phyloP scores from a whole-genome alignment of 2,888 invertebrate species.

The Tholera decimalis region DNA sequence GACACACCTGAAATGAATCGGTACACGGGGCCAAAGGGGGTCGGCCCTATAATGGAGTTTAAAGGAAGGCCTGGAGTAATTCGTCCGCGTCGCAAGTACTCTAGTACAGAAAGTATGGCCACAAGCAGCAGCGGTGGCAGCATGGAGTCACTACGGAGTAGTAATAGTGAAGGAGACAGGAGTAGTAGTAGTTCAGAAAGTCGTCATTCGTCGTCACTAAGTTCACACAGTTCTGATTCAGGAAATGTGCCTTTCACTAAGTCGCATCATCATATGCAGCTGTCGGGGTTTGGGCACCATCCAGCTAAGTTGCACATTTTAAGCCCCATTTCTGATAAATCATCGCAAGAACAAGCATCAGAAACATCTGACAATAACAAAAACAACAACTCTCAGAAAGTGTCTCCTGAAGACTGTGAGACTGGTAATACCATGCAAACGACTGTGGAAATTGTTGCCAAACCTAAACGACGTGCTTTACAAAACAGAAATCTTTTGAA shows the following conservation, averaged over 20 bases:
- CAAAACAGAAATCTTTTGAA: constrained; percentile 95
- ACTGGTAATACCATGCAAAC: constrained; percentile 84
- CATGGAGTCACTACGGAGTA: constrained; percentile 96
- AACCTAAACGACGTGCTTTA: constrained; percentile 93
- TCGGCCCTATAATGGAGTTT: constrained; percentile 92
- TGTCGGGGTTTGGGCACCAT: constrained; percentile 94
- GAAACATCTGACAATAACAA: constrained; percentile 96
- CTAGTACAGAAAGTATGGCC: constrained; percentile 97
- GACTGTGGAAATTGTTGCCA: constrained; percentile 89
- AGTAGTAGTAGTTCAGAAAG: constrained; percentile 97
- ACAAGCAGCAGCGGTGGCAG: constrained; percentile 97
- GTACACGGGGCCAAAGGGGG: constrained; percentile 90
- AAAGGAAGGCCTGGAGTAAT: constrained; percentile 91
- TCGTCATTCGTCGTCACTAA: constrained; percentile 95
- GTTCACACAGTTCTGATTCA: constrained; percentile 97
- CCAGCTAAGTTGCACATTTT: constrained; percentile 95
- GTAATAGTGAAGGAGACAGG: constrained; percentile 96
- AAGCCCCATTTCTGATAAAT: constrained; percentile 97
- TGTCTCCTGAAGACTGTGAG: constrained; percentile 93
- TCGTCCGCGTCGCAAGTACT: constrained; percentile 92
- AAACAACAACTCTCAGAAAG: constrained; percentile 95
- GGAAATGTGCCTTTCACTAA: constrained; percentile 92
- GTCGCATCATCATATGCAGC: constrained; percentile 92
- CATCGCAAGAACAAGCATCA: constrained; percentile 96
- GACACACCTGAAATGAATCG: constrained; percentile 91